Evolutionary conservation across 2,113 vertebrate species (phyloP).

Genomic region (Isichthys henryi): DNA sequence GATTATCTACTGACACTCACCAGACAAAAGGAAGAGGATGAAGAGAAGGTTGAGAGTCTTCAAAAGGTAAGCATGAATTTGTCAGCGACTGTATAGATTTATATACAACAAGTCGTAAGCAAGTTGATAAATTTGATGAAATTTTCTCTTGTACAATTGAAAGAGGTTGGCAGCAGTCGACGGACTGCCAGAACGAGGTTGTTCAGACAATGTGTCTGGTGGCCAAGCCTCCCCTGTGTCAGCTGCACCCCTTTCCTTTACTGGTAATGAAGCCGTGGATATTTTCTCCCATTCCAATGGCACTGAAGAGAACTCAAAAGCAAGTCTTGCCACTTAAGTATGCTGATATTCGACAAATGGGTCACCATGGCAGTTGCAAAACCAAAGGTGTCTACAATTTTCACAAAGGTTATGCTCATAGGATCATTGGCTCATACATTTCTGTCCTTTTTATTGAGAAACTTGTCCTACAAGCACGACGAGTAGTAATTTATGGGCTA

Average conservation of each 20-base stretch:
- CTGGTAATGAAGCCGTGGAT: conserved; percentile 31
- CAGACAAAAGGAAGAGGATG: conserved; percentile 48
- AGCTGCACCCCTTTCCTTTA: conserved; percentile 22
- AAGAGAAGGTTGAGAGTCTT: conserved; percentile 48
- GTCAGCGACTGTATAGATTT: not conserved
- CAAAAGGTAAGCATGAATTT: conserved; percentile 53
- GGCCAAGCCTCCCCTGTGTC: conserved; percentile 9
- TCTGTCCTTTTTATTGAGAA: not conserved
- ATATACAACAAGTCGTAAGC: not conserved
- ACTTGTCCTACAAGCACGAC: not conserved
- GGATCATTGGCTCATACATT: not conserved
- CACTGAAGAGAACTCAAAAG: not conserved
- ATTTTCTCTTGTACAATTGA: conserved; percentile 9
- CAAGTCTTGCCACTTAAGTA: not conserved
- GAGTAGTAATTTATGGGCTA: not conserved
- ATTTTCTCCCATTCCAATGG: conserved; percentile 40
- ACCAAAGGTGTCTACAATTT: not conserved
- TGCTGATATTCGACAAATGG: not conserved
- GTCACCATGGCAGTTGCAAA: not conserved
- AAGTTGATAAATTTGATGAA: not conserved
- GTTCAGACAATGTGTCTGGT: conserved; percentile 15
- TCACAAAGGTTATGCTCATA: not conserved
- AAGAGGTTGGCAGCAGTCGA: conserved; percentile 52
- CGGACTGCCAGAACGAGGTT: conserved; percentile 24
- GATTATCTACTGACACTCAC: conserved; percentile 55